Conservation (phyloP, 92 coral and sea anemone genomes). For the Porites evermanni region DNA sequence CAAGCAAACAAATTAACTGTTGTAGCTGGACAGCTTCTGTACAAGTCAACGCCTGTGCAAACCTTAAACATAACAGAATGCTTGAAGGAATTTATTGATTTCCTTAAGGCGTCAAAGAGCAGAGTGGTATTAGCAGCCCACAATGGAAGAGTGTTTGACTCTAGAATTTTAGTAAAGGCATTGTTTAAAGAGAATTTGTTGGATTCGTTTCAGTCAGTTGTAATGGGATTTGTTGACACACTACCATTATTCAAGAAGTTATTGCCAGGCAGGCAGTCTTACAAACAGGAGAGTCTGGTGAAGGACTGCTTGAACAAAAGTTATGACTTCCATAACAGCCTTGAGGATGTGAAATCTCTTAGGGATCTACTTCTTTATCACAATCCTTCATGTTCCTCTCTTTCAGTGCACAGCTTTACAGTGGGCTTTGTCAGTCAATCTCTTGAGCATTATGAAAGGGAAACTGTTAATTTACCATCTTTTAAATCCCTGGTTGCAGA, state of each 20-base stretch:
- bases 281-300: slow-evolving; percentile 53
- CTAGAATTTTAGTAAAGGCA: slow-evolving; percentile 40
- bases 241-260: slow-evolving; percentile 25
- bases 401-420: slow-evolving; percentile 13
- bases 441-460: slow-evolving; percentile 27
- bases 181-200: slow-evolving; percentile 11
- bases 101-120: slow-evolving; percentile 11
- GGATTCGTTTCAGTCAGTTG: slow-evolving; percentile 8
- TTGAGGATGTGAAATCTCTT: slow-evolving; percentile 47
- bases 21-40: slow-evolving; percentile 49
- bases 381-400: neutral
- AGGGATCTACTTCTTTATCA: slow-evolving; percentile 33
- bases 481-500: slow-evolving; percentile 18
- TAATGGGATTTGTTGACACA: slow-evolving; percentile 46
- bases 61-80: slow-evolving; percentile 21
- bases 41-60: slow-evolving; percentile 29
- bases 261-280: slow-evolving; percentile 31
- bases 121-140: slow-evolving; percentile 47
- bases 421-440: slow-evolving; percentile 20
- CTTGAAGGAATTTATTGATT: slow-evolving; percentile 16
- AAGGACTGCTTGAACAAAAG: slow-evolving; percentile 12
- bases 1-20: slow-evolving; percentile 42
- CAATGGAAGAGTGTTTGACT: slow-evolving; percentile 50
- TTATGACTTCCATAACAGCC: slow-evolving; percentile 54
- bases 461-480: slow-evolving; percentile 30